These are phyloP conservation scores for Phengaris alcon DNA, from an alignment of 2,888 invertebrate genomes.

Conservation along the genomic window DNA sequence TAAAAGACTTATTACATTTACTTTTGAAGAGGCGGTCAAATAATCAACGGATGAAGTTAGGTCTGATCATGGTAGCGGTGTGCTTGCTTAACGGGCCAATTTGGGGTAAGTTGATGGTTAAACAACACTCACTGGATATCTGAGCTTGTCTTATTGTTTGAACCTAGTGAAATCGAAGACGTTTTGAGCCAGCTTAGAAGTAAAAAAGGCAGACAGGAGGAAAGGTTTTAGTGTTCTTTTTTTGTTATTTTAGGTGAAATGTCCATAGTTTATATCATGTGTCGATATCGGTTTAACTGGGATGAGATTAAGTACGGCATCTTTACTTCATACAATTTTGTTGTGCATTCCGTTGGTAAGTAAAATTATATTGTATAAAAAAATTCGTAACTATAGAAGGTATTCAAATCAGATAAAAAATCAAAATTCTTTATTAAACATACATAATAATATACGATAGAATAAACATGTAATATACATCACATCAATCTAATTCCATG, in stretches of 20 bases:
- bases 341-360: slow-evolving; percentile 70
- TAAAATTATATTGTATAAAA: slow-evolving; percentile 26
- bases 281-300: slow-evolving; percentile 74
- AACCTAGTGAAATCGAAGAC: too few relatives aligned
- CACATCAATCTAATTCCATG: too few relatives aligned
- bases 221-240: too few relatives aligned
- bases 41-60: slow-evolving; percentile 62
- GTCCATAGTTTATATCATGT: slow-evolving; percentile 69
- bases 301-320: slow-evolving; percentile 74
- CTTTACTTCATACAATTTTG: slow-evolving; percentile 64
- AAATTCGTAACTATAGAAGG: not conserved
- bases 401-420: too few relatives aligned
- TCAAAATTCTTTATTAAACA: too few relatives aligned
- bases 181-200: too few relatives aligned
- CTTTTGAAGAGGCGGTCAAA: slow-evolving; percentile 72
- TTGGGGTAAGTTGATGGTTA: slow-evolving; percentile 57
- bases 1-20: slow-evolving; percentile 71
- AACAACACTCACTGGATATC: too few relatives aligned
- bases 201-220: too few relatives aligned
- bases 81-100: slow-evolving; percentile 65
- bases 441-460: too few relatives aligned
- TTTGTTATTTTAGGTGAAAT: slow-evolving; percentile 47
- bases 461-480: too few relatives aligned
- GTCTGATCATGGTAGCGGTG: slow-evolving; percentile 59
- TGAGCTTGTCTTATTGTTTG: too few relatives aligned